phyloP scores from a whole-genome alignment of 2,797 vertebrate species.

The Phataginus tricuspis region DNA sequence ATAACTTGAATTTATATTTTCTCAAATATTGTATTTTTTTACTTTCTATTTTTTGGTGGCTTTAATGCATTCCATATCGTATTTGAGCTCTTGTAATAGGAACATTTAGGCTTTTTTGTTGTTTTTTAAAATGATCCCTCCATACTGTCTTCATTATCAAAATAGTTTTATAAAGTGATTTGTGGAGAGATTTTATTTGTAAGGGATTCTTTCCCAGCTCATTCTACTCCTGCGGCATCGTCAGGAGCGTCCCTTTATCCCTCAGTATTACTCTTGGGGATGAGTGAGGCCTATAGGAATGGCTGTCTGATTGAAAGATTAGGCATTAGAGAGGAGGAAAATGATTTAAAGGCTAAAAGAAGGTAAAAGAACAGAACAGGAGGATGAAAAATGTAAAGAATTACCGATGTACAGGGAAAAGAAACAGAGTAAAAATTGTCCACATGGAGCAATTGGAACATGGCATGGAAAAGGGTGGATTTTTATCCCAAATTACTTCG shows the following conservation, averaged over 20 bases:
- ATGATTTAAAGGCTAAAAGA: not conserved
- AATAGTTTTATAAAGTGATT: conserved; percentile 41
- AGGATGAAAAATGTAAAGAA: conserved; percentile 32
- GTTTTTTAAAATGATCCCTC: not conserved
- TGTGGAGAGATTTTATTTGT: conserved; percentile 29
- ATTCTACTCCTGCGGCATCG: not conserved
- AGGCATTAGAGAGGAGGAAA: not conserved
- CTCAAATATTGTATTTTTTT: not conserved
- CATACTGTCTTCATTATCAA: not conserved
- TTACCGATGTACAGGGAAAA: not conserved
- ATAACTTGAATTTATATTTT: not conserved
- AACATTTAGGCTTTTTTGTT: not conserved
- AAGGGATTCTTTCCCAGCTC: not conserved
- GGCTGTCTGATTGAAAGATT: not conserved
- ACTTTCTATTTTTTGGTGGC: not conserved
- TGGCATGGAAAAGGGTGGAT: not conserved
- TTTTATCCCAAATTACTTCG: not conserved
- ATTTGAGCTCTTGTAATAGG: not conserved
- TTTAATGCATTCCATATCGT: not conserved
- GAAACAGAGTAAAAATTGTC: not conserved
- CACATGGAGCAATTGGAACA: not conserved
- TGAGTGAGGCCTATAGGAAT: not conserved
- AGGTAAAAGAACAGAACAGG: not conserved
- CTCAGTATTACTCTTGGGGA: not conserved
- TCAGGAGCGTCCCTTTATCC: not conserved